A percentile compares a stretch with the other conserved stretches of the same genome.
phyloP scores from a whole-genome alignment of 2,797 vertebrate genomes.

The Lagocephalus sceleratus region DNA sequence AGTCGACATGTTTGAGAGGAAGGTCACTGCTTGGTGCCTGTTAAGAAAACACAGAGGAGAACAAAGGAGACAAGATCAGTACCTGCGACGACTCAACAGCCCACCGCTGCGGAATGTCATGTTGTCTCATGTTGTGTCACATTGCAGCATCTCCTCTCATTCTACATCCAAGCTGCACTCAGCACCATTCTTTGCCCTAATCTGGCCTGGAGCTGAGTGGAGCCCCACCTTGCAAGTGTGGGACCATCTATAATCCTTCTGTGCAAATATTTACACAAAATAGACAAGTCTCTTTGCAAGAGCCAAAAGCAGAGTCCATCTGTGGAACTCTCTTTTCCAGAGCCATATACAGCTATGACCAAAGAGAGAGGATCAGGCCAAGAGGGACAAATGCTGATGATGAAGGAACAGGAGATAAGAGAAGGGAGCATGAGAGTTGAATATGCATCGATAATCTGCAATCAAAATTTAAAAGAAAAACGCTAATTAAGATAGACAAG shows the following conservation, averaged over 20 bases:
- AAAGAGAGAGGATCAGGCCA: slow-evolving; percentile 4
- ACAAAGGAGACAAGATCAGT: slow-evolving; percentile 17
- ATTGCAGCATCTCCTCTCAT: slow-evolving; percentile 4
- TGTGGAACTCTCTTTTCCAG: slow-evolving; percentile 42
- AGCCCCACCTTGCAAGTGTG: slow-evolving; percentile 53
- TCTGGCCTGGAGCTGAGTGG: slow-evolving; percentile 51
- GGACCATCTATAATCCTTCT: slow-evolving; percentile 69
- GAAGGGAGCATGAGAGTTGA: neutral
- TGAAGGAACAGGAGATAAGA: slow-evolving; percentile 1
- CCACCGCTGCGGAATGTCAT: neutral
- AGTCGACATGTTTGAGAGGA: slow-evolving; percentile 84
- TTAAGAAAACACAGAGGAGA: slow-evolving; percentile 35
- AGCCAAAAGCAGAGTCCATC: slow-evolving; percentile 55
- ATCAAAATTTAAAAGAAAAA: neutral
- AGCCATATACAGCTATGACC: slow-evolving; percentile 75
- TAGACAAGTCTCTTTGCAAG: slow-evolving; percentile 65
- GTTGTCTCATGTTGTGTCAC: neutral
- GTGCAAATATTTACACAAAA: slow-evolving; percentile 78
- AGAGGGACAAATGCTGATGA: neutral
- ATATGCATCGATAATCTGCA: neutral
- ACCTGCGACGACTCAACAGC: slow-evolving; percentile 5
- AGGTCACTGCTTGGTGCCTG: slow-evolving; percentile 81
- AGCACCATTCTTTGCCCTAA: slow-evolving; percentile 62
- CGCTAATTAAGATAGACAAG: neutral
- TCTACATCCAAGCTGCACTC: slow-evolving; percentile 17